Conservation (phyloP, 2,797 vertebrate genomes). For the Enteromius anoplus region DNA sequence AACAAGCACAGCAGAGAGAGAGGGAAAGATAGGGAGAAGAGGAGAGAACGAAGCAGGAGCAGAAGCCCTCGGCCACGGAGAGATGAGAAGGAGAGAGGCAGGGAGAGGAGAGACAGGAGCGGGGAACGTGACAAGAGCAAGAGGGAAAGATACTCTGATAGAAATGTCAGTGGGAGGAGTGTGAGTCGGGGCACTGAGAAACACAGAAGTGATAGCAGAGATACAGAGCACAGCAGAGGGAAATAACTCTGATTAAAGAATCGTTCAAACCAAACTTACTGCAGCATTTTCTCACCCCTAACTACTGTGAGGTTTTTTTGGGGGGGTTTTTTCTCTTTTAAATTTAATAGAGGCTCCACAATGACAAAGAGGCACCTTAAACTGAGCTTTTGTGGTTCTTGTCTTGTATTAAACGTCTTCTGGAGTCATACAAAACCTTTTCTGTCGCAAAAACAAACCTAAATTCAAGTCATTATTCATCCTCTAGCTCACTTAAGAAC, state of each 20-base stretch:
- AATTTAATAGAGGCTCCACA: not conserved
- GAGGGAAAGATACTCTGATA: constrained; percentile 6
- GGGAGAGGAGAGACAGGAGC: constrained; percentile 35
- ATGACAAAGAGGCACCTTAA: too few relatives aligned
- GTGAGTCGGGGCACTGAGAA: constrained; percentile 12
- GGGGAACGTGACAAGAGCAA: constrained; percentile 12
- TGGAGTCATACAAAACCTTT: not conserved
- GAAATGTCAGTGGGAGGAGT: constrained; percentile 11
- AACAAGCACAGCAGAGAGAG: constrained; percentile 58
- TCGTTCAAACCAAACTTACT: not conserved
- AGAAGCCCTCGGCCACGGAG: constrained; percentile 24
- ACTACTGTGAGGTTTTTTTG: not conserved
- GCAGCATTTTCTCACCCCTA: not conserved
- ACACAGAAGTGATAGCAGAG: constrained; percentile 52
- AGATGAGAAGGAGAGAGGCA: constrained; percentile 35
- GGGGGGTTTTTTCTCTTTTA: not conserved
- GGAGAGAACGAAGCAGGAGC: constrained; percentile 36
- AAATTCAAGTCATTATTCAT: not conserved
- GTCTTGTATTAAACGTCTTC: not conserved
- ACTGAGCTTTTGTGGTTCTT: too few relatives aligned
- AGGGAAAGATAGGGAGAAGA: constrained; percentile 54
- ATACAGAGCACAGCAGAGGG: constrained; percentile 26
- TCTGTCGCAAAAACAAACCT: not conserved
- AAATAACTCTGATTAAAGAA: not conserved
- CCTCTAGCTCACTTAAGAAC: not conserved